A percentile compares a stretch with the other conserved stretches of the same genome.
Evolutionary conservation across 1,140 invertebrate genomes (phyloP).

Genomic region (Sarcophaga bullata): DNA sequence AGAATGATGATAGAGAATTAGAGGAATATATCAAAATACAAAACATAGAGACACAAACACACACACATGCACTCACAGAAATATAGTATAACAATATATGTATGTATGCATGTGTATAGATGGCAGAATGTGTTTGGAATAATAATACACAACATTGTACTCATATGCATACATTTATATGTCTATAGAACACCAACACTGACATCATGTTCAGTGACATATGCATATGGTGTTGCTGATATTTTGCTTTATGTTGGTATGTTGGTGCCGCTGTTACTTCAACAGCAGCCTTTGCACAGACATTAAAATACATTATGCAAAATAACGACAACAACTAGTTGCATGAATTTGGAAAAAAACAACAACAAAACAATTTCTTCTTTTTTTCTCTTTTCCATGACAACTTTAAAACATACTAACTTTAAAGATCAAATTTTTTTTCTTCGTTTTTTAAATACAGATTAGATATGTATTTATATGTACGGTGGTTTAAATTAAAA

Average conservation of each 20-base stretch:
- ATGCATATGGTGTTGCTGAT: slow-evolving; percentile 34
- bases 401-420: too few relatives aligned
- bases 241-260: slow-evolving; percentile 19
- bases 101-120: neutral
- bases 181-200: neutral
- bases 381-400: too few relatives aligned
- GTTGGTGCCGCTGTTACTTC: slow-evolving; percentile 22
- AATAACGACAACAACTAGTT: slow-evolving; percentile 17
- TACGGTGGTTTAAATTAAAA: too few relatives aligned
- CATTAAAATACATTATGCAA: slow-evolving; percentile 26
- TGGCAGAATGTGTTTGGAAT: neutral
- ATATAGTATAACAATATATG: neutral
- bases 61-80: neutral
- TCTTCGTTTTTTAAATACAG: too few relatives aligned
- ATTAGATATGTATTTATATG: too few relatives aligned
- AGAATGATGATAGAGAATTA: slow-evolving; percentile 18
- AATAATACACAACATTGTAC: slow-evolving; percentile 9
- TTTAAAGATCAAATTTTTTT: too few relatives aligned
- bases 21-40: neutral
- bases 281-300: neutral
- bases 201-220: slow-evolving; percentile 39
- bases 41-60: too few relatives aligned
- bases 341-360: neutral
- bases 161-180: neutral
- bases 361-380: too few relatives aligned